Evolutionary conservation across 2,888 invertebrate genomes (phyloP), one percentile per base, ranked within the genome.

Genomic region (Zygogramma bicolorata): DNA sequence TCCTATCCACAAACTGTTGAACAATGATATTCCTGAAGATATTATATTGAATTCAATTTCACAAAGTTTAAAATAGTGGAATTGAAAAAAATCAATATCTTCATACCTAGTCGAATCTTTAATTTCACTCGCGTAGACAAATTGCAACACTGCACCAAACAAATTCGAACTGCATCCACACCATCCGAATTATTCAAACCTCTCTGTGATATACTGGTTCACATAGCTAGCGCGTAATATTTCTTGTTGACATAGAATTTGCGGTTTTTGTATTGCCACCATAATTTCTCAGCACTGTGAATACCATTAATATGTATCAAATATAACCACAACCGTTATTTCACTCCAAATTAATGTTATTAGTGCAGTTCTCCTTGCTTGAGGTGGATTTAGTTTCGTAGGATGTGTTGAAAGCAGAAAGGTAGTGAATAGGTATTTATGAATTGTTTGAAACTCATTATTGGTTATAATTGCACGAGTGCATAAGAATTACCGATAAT

Each of bases 221-320:
- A 10, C 20, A 3, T 46, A 46, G 18, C 46, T 46, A 18, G 46
- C 18, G 18, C 18, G 8, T 46, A 46, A 46, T 72, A 65, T 68
- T 68, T 65, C 63, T 65, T 72, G 65, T 69, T 72, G 34, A 61
- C 65, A 72, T 72, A 65, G 68, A 68, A 68, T 68, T 65, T 68
- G 72, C 65, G 72, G 72, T 68, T 72, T 68, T 65, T 68, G 49
- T 68, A 72, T 68, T 68, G 65, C 63, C 46, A 65, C 67, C 60
- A 72, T 72, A 68, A 72, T 72, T 72, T 65, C 72, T 68, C 72
- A 59, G 59, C 59, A 68, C 29, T 68, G 63, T 68, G 65, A 60
- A 46, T 68, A 40, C 71, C 71, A 71, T 71, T 68, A 62, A 71
- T 71, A 67, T 71, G 71, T 71, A 71, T 68, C 68, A 68, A 71